Conservation (phyloP, 2,797 vertebrate species). For the Periparus ater region DNA sequence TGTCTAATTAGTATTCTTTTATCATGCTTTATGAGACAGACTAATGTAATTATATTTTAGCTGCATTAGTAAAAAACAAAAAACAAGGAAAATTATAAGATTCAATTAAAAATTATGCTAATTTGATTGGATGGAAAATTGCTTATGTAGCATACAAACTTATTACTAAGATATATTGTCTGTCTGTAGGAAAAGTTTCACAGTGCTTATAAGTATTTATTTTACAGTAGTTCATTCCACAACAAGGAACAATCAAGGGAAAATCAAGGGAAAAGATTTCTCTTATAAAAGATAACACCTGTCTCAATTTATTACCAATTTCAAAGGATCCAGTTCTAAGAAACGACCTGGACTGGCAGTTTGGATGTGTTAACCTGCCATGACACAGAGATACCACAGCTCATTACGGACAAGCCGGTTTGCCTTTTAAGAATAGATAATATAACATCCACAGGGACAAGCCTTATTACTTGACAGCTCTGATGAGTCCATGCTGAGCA, state of each 20-base stretch:
- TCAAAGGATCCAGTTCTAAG: neutral
- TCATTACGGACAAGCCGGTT: neutral
- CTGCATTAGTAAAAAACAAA: slow-evolving; percentile 45
- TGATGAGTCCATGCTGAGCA: neutral
- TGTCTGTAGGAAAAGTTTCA: slow-evolving; percentile 18
- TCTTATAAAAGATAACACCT: neutral
- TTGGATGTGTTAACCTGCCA: neutral
- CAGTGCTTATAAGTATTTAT: neutral
- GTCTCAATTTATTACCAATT: neutral
- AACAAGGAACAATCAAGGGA: neutral
- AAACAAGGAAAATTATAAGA: slow-evolving; percentile 24
- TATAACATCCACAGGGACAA: neutral
- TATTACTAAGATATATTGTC: neutral
- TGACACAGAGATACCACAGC: neutral
- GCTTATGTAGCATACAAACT: neutral
- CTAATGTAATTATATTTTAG: slow-evolving; percentile 56
- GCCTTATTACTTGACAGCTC: neutral
- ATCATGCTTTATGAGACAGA: slow-evolving; percentile 27
- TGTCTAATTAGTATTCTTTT: slow-evolving; percentile 54
- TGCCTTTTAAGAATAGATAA: neutral
- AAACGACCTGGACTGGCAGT: neutral
- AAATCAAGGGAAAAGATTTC: neutral
- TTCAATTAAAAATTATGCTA: slow-evolving; percentile 71
- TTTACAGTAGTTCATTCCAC: neutral
- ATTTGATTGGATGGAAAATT: slow-evolving; percentile 51